phyloP scores from a whole-genome alignment of 2,113 vertebrate species.

The Anhinga rufa region DNA sequence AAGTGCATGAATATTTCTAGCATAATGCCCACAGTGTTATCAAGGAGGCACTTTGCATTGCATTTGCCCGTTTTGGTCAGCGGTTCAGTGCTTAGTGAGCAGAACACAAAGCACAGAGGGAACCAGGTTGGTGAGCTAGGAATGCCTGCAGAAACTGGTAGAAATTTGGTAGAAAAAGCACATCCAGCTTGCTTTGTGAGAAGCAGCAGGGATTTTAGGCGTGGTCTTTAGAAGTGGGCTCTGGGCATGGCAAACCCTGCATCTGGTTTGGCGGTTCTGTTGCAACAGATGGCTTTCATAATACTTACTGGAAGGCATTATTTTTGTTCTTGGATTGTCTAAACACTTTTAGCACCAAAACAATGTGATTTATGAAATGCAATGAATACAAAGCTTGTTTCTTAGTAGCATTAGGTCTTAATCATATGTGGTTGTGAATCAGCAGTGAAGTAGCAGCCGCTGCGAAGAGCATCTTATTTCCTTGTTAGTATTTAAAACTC shows the following conservation, averaged over 20 bases:
- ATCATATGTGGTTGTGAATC: constrained; percentile 10
- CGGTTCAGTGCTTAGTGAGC: neutral
- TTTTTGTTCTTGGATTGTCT: constrained; percentile 40
- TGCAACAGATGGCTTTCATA: constrained; percentile 16
- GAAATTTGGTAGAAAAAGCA: neutral
- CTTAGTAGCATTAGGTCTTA: neutral
- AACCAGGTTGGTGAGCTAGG: neutral
- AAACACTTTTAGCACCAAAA: constrained; percentile 10
- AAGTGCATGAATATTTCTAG: neutral
- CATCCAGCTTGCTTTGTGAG: neutral
- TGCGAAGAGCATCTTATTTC: neutral
- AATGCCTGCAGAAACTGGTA: neutral
- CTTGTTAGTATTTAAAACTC: constrained; percentile 26
- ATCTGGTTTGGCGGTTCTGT: neutral
- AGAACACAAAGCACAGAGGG: neutral
- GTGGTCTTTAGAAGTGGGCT: neutral
- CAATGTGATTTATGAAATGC: neutral
- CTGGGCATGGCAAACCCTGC: neutral
- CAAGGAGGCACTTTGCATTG: neutral
- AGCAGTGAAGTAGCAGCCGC: neutral
- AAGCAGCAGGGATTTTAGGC: neutral
- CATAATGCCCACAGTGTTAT: neutral
- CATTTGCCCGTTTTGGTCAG: neutral
- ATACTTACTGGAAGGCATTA: constrained; percentile 27
- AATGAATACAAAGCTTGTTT: neutral